A percentile compares a stretch with the other conserved stretches of the same genome.
Conservation (phyloP, 2,797 vertebrate species). For the Falco rusticolus region DNA sequence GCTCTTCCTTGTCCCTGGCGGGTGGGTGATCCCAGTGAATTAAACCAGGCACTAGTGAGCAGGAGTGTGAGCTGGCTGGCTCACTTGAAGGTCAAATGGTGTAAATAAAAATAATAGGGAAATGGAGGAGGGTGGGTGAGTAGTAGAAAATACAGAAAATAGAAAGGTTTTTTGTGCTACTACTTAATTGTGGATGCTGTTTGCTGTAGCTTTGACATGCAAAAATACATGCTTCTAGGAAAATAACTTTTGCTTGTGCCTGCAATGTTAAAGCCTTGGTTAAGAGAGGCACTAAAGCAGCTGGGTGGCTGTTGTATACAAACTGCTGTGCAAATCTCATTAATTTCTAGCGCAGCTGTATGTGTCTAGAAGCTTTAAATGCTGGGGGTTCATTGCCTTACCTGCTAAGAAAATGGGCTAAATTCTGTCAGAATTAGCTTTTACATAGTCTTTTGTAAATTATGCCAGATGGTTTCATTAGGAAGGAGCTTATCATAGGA, state of each 20-base stretch:
- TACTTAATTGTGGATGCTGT: neutral
- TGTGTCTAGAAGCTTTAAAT: neutral
- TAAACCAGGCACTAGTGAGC: neutral
- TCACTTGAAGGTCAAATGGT: neutral
- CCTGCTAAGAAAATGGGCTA: neutral
- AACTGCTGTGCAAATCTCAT: neutral
- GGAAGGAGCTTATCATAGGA: neutral
- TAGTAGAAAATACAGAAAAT: neutral
- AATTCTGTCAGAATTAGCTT: neutral
- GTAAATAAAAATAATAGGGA: neutral
- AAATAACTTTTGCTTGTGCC: neutral
- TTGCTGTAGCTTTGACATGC: neutral
- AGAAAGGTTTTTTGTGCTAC: neutral
- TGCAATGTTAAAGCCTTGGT: neutral
- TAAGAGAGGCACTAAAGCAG: neutral
- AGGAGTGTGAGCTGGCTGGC: neutral
- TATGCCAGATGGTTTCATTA: neutral
- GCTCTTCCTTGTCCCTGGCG: rapidly evolving
- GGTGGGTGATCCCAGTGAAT: too few species aligned
- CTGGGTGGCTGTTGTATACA: neutral
- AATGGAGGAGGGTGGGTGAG: neutral
- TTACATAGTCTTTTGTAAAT: neutral
- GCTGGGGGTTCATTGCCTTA: neutral
- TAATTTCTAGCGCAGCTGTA: neutral
- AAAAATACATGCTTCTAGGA: neutral